phyloP scores from a whole-genome alignment of 1,140 invertebrate genomes.

The Metaphire vulgaris region DNA sequence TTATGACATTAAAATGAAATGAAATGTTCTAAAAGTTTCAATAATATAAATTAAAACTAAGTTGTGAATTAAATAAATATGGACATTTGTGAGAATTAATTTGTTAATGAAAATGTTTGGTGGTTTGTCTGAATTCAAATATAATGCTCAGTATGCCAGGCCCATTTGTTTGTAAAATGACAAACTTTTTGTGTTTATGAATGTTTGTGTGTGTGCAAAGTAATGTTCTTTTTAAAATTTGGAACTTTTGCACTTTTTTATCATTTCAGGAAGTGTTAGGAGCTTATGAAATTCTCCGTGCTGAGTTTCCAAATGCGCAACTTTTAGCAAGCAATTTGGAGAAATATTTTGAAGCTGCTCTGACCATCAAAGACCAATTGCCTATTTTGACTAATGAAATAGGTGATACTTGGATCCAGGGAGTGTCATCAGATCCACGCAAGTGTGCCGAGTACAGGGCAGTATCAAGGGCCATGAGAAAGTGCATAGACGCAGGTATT shows the following conservation, averaged over 20 bases:
- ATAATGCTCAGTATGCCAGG: too few species aligned
- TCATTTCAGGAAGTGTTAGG: slow-evolving; percentile 43
- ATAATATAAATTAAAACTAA: too few species aligned
- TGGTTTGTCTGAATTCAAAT: too few species aligned
- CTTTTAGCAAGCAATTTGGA: slow-evolving; percentile 40
- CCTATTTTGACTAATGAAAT: slow-evolving; percentile 39
- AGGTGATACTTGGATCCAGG: slow-evolving; percentile 49
- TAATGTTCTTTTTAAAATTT: too few species aligned
- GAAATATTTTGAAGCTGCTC: slow-evolving; percentile 36
- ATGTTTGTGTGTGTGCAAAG: background rate
- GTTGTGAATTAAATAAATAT: too few species aligned
- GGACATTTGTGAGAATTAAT: too few species aligned
- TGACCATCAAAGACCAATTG: slow-evolving; percentile 31
- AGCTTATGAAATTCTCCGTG: slow-evolving; percentile 39
- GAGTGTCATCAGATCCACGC: slow-evolving; percentile 42
- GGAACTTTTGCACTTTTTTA: too few species aligned
- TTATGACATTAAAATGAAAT: too few species aligned
- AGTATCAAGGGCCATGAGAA: slow-evolving; percentile 33
- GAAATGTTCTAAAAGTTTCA: too few species aligned
- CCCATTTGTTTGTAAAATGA: too few species aligned
- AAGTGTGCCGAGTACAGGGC: slow-evolving; percentile 39
- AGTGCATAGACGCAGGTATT: slow-evolving; percentile 32
- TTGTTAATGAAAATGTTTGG: too few species aligned
- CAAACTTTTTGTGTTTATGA: background rate
- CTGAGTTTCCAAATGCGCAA: slow-evolving; percentile 40